Evolutionary conservation across 2,113 vertebrate genomes (phyloP).

Genomic region (Dicaeum eximium): DNA sequence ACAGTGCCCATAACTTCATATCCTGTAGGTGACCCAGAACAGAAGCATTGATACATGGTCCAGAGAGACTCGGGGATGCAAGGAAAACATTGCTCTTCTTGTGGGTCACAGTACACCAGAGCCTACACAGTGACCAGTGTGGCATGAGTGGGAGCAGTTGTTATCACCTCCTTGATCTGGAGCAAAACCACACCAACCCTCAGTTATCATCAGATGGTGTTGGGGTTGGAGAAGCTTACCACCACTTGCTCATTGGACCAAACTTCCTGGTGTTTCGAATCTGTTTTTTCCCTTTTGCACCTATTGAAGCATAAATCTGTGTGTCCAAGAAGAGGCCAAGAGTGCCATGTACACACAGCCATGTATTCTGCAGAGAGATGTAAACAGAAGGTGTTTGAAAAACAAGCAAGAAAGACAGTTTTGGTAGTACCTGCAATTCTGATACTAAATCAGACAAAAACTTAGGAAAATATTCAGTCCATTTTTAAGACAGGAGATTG

Average conservation of each 20-base stretch:
- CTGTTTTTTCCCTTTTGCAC: not conserved
- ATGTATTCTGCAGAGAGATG: not conserved
- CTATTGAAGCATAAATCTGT: not conserved
- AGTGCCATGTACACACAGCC: accelerated
- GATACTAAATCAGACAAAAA: not conserved
- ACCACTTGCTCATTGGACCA: not conserved
- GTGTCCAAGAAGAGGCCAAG: not conserved
- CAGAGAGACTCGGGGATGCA: not conserved
- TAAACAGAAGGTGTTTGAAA: not conserved
- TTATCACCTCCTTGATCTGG: not conserved
- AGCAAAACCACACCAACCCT: not conserved
- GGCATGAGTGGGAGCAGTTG: not conserved
- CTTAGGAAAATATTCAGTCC: not conserved
- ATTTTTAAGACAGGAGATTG: not conserved
- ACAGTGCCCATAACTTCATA: not conserved
- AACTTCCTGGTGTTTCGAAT: not conserved
- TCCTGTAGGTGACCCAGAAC: not conserved
- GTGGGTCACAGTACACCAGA: not conserved
- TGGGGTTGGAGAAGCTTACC: not conserved
- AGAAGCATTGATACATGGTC: not conserved
- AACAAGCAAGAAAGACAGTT: not conserved
- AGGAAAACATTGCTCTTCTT: not conserved
- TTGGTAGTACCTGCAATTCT: not conserved
- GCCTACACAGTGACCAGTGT: too few relatives aligned
- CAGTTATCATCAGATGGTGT: not conserved